These are phyloP conservation scores for Oeneis ivallda DNA, from an alignment of 2,888 invertebrate species.

Conservation along the genomic window DNA sequence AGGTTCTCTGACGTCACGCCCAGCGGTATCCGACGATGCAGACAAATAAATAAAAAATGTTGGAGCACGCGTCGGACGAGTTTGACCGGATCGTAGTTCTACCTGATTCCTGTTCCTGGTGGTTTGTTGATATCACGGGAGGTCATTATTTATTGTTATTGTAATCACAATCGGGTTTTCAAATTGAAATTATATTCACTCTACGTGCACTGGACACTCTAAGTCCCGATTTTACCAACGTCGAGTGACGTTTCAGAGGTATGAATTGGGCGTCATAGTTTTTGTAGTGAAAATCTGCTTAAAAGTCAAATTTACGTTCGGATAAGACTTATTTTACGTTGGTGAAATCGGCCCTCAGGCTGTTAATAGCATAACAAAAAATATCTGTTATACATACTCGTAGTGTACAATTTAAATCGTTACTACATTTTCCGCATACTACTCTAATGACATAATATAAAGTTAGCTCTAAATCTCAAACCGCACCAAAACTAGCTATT, in stretches of 20 bases:
- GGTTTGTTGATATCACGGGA: slow-evolving; percentile 62
- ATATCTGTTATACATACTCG: neutral
- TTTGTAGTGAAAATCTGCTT: too few relatives aligned
- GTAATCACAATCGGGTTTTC: slow-evolving; percentile 18
- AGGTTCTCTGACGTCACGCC: slow-evolving; percentile 80
- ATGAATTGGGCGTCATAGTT: too few relatives aligned
- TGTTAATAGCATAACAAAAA: neutral
- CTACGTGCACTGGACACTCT: too few relatives aligned
- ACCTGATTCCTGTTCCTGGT: slow-evolving; percentile 82
- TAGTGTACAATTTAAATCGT: slow-evolving; percentile 12
- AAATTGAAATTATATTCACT: neutral
- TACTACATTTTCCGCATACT: slow-evolving; percentile 21
- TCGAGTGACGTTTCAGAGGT: too few relatives aligned
- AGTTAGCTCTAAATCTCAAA: slow-evolving; percentile 21
- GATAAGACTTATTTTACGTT: too few relatives aligned
- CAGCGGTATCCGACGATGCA: slow-evolving; percentile 80
- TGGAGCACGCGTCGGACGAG: slow-evolving; percentile 81
- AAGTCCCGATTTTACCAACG: too few relatives aligned
- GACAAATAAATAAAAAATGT: slow-evolving; percentile 82
- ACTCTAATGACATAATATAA: slow-evolving; percentile 18
- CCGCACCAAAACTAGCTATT: slow-evolving; percentile 27
- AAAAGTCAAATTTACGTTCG: too few relatives aligned
- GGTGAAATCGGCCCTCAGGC: too few relatives aligned
- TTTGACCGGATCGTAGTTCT: slow-evolving; percentile 81
- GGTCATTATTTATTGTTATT: slow-evolving; percentile 58